phyloP scores from a whole-genome alignment of 2,113 vertebrate species.

The Dromas ardeola region DNA sequence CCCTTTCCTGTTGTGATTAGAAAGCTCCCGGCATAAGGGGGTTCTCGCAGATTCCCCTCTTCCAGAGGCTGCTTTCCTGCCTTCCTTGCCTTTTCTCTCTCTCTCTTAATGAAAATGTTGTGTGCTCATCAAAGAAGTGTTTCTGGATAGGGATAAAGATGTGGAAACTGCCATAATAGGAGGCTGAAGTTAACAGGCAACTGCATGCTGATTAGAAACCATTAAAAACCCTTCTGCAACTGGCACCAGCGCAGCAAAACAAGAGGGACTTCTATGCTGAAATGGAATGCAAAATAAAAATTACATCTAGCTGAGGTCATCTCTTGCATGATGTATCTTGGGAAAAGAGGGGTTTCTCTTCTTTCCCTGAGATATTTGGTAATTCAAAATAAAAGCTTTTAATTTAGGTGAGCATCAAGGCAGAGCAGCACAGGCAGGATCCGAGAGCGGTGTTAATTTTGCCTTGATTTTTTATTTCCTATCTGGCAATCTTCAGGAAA shows the following conservation, averaged over 20 bases:
- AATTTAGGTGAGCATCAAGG: background rate
- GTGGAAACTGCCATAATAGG: background rate
- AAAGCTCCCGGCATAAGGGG: background rate
- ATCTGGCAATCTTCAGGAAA: constrained; percentile 5
- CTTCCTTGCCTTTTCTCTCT: background rate
- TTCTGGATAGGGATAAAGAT: constrained; percentile 31
- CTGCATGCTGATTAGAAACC: background rate
- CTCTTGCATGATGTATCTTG: constrained; percentile 30
- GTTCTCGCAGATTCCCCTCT: background rate
- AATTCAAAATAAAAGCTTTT: constrained; percentile 55
- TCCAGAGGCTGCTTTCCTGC: background rate
- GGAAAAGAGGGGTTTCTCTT: constrained; percentile 36
- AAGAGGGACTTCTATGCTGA: constrained; percentile 48
- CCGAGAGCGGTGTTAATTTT: fast-evolving
- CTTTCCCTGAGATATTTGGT: background rate
- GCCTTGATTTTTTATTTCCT: background rate
- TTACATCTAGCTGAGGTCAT: constrained; percentile 49
- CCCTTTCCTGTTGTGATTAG: background rate
- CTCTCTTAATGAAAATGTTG: constrained; percentile 22
- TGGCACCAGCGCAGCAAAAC: background rate
- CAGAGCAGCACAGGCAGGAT: background rate
- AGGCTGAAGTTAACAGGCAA: background rate
- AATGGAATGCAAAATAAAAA: constrained; percentile 46
- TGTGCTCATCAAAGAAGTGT: background rate
- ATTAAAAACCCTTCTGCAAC: background rate